phyloP scores from a whole-genome alignment of 2,888 invertebrate genomes.

The Callyntrura guangdongensis region DNA sequence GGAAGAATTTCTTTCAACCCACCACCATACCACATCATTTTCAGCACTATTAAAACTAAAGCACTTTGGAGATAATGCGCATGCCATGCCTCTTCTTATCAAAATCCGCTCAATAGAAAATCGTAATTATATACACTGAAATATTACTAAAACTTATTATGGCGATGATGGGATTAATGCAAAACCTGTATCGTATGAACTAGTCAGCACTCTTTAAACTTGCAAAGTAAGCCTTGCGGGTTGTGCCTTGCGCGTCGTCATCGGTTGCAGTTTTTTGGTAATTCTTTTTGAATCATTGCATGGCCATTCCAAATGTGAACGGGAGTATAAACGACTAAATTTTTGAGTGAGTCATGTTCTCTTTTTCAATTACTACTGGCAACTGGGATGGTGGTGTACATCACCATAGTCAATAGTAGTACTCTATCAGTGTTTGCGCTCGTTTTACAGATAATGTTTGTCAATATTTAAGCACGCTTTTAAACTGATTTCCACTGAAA shows the following conservation, averaged over 20 bases:
- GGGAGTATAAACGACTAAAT: neutral
- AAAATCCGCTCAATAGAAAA: conserved; percentile 20
- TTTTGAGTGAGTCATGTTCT: conserved; percentile 39
- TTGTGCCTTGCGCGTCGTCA: too few relatives aligned
- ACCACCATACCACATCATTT: neutral
- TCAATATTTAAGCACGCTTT: conserved; percentile 30
- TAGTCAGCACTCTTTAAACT: neutral
- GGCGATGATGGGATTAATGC: conserved; percentile 20
- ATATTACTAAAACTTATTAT: conserved; percentile 36
- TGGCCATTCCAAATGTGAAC: neutral
- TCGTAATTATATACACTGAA: conserved; percentile 44
- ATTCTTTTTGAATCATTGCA: conserved; percentile 1
- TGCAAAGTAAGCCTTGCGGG: conserved; percentile 4
- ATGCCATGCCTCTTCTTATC: neutral
- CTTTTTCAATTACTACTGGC: neutral
- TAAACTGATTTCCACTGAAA: neutral
- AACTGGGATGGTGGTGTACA: neutral
- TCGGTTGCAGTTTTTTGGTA: neutral
- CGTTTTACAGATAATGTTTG: conserved; percentile 17
- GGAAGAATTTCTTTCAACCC: conserved; percentile 55
- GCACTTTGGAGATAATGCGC: conserved; percentile 10
- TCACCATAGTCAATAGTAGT: neutral
- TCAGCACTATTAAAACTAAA: conserved; percentile 14
- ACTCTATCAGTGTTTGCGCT: neutral
- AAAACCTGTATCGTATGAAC: conserved; percentile 27